These are phyloP conservation scores for Palythoa heliodiscus DNA, from an alignment of 92 coral and sea anemone genomes.

Conservation along the genomic window DNA sequence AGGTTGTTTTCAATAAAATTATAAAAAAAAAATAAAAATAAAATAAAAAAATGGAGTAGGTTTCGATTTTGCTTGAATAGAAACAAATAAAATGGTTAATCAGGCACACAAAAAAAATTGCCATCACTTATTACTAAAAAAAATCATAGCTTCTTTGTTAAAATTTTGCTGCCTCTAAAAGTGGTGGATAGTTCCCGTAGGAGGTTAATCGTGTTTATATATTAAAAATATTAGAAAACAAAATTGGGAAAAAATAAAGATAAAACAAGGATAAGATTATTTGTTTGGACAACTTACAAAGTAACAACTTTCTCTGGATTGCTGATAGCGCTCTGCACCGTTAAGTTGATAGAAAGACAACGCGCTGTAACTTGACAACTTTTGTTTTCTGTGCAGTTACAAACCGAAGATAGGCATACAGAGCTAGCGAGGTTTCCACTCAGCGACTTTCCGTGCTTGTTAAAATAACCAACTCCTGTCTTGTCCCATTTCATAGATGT, in stretches of 20 bases:
- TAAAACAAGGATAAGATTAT: not conserved
- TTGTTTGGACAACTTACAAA: slow-evolving; percentile 4
- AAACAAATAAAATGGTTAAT: too few relatives aligned
- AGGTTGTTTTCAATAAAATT: too few relatives aligned
- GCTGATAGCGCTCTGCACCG: not conserved
- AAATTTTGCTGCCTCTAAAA: too few relatives aligned
- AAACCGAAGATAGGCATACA: not conserved
- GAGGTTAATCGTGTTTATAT: not conserved
- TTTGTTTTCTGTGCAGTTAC: not conserved
- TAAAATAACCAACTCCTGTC: not conserved
- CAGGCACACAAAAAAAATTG: too few relatives aligned
- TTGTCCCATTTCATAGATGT: not conserved
- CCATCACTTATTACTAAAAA: too few relatives aligned
- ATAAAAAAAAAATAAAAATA: too few relatives aligned
- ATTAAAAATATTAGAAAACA: not conserved
- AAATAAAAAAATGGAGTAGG: too few relatives aligned
- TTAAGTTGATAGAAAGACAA: not conserved
- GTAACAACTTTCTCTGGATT: not conserved
- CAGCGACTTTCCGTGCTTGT: too few relatives aligned
- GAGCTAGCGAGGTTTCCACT: not conserved
- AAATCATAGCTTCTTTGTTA: too few relatives aligned
- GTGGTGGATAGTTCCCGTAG: too few relatives aligned
- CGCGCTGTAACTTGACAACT: not conserved
- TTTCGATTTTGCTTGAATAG: too few relatives aligned
- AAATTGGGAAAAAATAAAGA: not conserved